A percentile compares a stretch with the other conserved stretches of the same genome.
Evolutionary conservation across 2,113 vertebrate species (phyloP).

Genomic region (Danionella cerebrum): DNA sequence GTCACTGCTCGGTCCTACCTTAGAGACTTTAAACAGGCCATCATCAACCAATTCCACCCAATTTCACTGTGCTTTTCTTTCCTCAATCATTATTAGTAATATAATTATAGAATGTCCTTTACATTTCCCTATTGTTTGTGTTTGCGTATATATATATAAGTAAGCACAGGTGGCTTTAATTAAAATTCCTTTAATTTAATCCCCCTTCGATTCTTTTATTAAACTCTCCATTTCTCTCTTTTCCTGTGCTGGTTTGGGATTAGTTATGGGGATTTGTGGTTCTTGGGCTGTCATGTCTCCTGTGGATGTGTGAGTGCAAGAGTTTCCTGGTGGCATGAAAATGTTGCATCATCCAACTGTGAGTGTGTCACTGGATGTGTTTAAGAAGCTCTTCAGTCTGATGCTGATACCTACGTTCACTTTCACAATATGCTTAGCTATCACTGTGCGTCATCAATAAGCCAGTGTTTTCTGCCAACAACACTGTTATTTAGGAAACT

Average conservation of each 20-base stretch:
- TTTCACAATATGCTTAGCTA: constrained; percentile 11
- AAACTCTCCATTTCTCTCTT: constrained; percentile 15
- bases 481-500: not conserved
- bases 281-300: constrained; percentile 21
- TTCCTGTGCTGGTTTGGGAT: constrained; percentile 22
- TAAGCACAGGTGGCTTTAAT: not conserved
- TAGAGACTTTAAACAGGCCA: no score
- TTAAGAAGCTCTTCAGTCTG: constrained; percentile 17
- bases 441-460: constrained; percentile 16
- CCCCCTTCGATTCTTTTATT: not conserved
- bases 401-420: not conserved
- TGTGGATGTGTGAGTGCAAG: constrained; percentile 27
- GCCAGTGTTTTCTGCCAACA: not conserved
- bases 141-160: no score
- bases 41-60: no score
- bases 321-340: constrained; percentile 41
- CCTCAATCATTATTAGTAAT: no score
- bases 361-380: constrained; percentile 23
- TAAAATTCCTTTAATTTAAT: not conserved
- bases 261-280: constrained; percentile 25
- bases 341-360: constrained; percentile 34
- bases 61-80: no score
- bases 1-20: no score
- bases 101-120: no score
- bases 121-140: no score